Base-by-base conservation (phyloP, 2,113 vertebrate genomes). In the Albula glossodonta region DNA sequence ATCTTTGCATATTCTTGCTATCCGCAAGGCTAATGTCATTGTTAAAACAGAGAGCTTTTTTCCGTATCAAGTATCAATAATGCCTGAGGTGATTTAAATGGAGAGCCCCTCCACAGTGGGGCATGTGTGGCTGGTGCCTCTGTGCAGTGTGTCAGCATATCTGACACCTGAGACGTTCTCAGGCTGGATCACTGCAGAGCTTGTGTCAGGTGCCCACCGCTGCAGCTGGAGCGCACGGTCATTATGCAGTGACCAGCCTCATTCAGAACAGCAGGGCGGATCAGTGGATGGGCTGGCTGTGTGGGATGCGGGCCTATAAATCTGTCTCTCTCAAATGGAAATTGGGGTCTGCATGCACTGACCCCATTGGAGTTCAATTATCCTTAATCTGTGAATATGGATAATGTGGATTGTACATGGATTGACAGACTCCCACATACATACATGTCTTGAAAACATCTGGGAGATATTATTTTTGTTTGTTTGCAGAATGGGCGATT, bases 251-350 rank as follows among this genome's bases (percentile, higher is more conserved):
- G 53, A 82, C 53, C 53, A 41, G 51, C 74, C 81, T 57, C 85
- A 56, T 79, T 83, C 81, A 13, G 52, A 83, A 51, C 66, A 81
- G 25, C 12, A 50, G 13, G 19, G 70, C 48, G 51, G 22, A 10
- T 78, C 25, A 78, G 80, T 17, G 10, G 7, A 41, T 60, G 25
- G 12, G 70, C 77, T 51, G 4, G 51, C 17, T n/a, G 25, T 50
- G 63, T 22, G 48, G 50, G 81, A 79, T 41, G 57, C 77, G 3
- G 2, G 66, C 50, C 51, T 51, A 6, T 41, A 41, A 41, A 41
- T 41, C 25, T 84, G 78, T 49, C 82, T 85, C 84, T 74, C 85
- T 82, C 83, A 87, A 82, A 17, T 86, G 84, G 83, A 89, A 89
- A 91, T 25, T 56, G 86, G 83, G 88, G 56, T 82, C 81, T 84